Conservation (phyloP, 2,797 vertebrate species). For the Odontamblyopus rebecca region DNA sequence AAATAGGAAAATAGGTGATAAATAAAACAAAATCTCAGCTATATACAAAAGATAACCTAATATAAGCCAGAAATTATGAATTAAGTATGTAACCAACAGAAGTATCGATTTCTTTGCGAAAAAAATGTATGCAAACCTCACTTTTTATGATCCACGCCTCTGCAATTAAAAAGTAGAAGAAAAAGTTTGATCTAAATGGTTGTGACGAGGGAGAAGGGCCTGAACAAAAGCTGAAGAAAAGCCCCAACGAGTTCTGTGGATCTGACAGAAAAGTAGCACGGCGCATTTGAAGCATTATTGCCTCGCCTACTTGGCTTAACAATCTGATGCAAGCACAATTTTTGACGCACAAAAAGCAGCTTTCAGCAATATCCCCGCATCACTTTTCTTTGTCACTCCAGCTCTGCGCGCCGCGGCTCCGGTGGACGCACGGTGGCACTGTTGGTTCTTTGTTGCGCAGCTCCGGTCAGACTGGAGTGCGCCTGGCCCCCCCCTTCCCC, state of each 20-base stretch:
- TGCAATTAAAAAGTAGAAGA: no score
- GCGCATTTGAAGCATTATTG: conserved; percentile 15
- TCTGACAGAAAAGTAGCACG: conserved; percentile 41
- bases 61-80: no score
- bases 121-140: no score
- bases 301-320: conserved; percentile 38
- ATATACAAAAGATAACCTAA: no score
- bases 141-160: no score
- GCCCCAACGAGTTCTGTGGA: not conserved
- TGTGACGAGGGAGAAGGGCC: no score
- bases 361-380: conserved; percentile 37
- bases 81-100: no score
- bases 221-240: no score
- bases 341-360: conserved; percentile 11
- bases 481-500: conserved; percentile 18
- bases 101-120: no score
- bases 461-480: conserved; percentile 5
- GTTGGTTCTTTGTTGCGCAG: conserved; percentile 53
- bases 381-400: conserved; percentile 6
- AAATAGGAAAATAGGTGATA: no score
- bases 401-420: not conserved
- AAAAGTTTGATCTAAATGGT: no score
- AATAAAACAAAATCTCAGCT: no score
- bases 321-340: conserved; percentile 24
- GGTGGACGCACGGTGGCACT: conserved; percentile 67